Percentiles rank a stretch among this genome's conserved stretches.
These are phyloP conservation scores for Carcharodon carcharias DNA, from an alignment of 2,797 vertebrate genomes.

Conservation along the genomic window DNA sequence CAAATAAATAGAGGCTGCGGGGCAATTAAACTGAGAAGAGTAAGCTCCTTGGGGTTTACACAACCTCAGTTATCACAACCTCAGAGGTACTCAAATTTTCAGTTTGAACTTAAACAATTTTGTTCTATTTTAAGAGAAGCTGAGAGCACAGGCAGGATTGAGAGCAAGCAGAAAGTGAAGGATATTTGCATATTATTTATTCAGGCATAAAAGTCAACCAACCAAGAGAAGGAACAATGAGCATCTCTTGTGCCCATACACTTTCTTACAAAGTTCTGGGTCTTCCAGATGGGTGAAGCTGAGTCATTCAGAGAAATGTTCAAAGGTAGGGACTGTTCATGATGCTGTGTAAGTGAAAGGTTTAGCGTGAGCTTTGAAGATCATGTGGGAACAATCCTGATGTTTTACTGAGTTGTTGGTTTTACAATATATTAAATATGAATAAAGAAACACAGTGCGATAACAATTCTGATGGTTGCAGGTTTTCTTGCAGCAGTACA, in stretches of 20 bases:
- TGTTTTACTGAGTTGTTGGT: not conserved
- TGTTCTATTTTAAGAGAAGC: not conserved
- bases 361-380: not conserved
- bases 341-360: not conserved
- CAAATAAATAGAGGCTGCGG: not conserved
- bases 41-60: not conserved
- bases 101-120: not conserved
- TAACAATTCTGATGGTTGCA: not conserved
- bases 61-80: not conserved
- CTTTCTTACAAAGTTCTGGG: not conserved
- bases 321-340: not conserved
- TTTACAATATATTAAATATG: not conserved
- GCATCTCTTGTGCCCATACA: not conserved
- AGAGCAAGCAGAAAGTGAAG: not conserved
- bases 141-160: not conserved
- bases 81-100: not conserved
- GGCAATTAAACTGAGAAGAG: not conserved
- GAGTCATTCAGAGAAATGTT: not conserved
- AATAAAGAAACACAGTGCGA: no score
- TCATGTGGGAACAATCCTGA: not conserved
- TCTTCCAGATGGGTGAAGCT: not conserved
- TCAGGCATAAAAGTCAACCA: constrained; percentile 18
- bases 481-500: not conserved
- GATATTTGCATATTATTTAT: not conserved
- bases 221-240: not conserved